These are phyloP conservation scores for Saturnia pavonia DNA, from an alignment of 2,888 invertebrate genomes.

Conservation along the genomic window DNA sequence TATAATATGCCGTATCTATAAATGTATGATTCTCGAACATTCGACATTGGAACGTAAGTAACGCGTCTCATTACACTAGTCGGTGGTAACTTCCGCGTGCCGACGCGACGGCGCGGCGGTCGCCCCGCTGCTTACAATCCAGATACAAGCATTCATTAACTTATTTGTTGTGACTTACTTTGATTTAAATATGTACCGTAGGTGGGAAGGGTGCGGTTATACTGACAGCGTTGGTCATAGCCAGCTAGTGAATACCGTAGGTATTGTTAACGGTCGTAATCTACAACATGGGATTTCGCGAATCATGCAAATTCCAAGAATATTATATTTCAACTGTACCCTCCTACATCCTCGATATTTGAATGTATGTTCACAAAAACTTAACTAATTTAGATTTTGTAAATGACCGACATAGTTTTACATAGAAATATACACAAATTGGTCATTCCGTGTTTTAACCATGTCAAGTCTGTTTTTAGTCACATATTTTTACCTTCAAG, in stretches of 20 bases:
- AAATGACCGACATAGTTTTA: too few relatives aligned
- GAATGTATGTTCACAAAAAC: too few relatives aligned
- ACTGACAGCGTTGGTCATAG: background rate
- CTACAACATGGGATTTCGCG: too few relatives aligned
- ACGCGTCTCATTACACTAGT: constrained; percentile 2
- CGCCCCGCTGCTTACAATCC: background rate
- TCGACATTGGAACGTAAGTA: constrained; percentile 6
- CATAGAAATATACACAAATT: too few relatives aligned
- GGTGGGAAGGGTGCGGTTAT: background rate
- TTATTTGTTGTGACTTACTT: background rate
- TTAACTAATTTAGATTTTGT: too few relatives aligned
- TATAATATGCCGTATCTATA: background rate
- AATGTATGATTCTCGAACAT: constrained; percentile 1
- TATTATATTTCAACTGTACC: too few relatives aligned
- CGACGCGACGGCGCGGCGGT: background rate
- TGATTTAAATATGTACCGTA: constrained; percentile 5
- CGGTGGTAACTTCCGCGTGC: background rate
- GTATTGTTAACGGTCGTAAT: too few relatives aligned
- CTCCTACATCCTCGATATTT: too few relatives aligned
- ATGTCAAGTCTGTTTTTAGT: too few relatives aligned
- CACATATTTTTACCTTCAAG: too few relatives aligned
- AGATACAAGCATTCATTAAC: constrained; percentile 9
- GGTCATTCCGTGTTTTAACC: too few relatives aligned
- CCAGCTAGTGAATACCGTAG: background rate
- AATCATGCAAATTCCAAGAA: too few relatives aligned